Base-by-base conservation (phyloP, 2,888 invertebrate genomes). In the Epirrhoe alternata region DNA sequence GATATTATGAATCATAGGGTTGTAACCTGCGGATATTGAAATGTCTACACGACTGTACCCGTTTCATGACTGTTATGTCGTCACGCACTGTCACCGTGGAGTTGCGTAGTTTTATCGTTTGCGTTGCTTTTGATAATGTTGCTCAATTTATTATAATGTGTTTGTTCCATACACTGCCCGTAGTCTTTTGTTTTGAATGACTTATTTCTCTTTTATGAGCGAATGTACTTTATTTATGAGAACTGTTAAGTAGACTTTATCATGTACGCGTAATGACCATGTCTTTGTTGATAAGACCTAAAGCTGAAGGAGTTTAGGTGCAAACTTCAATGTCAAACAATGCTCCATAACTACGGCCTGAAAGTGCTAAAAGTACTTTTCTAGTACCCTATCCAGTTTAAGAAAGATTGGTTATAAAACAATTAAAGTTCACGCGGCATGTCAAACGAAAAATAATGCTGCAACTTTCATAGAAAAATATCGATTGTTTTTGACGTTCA, bases 11-110 rank as follows among this genome's bases (percentile, higher is more conserved):
- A 33, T 7, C 7, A 33, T 7, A 7, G 33, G 33, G 33, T 33
- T 42, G 12, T 42, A 42, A 42, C 12, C 12, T 42, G 12, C 38
- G 38, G 12, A 12, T 42, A 42, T 12, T 42, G 38, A 42, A 42
- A 42, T 31, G 51, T 51, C 24, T 14, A 42, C 55, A 42, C 38
- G 66, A 61, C 14, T 61, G 66, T 66, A 66, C 75, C 77, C 73
- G 77, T 80, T 80, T 78, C 77, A 76, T 74, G 74, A 73, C 71
- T 54, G 61, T 53, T 71, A 79, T 84, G 81, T 80, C 81, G 80
- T 80, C 82, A 85, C 74, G 66, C 70, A 75, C 75, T 75, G 80
- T 77, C 80, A 76, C 78, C 72, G 68, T 66, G 65, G 45, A 69
- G 72, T 85, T 85, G 79, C 79, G 76, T 73, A 75, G 71, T 71